phyloP scores from a whole-genome alignment of 1,140 invertebrate species.

The Xylocopa sonorina region DNA sequence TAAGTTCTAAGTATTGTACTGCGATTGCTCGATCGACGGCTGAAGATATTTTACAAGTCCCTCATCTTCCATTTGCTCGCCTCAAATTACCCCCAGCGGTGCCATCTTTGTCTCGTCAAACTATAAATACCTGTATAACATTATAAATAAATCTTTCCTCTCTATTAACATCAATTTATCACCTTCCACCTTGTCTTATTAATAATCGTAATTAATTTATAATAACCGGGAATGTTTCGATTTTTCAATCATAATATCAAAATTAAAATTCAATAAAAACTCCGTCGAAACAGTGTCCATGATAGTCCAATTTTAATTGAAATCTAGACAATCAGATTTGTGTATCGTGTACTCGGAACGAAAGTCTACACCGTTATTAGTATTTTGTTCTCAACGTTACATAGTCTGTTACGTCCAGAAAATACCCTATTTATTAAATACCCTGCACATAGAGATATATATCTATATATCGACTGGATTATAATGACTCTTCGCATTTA shows the following conservation, averaged over 20 bases:
- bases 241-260: neutral
- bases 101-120: too few species aligned
- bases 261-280: slow-evolving; percentile 1
- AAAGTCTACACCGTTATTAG: neutral
- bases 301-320: neutral
- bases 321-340: neutral
- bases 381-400: neutral
- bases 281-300: neutral
- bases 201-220: slow-evolving; percentile 7
- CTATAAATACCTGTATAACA: neutral
- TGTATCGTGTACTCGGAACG: neutral
- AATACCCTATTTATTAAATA: slow-evolving; percentile 47
- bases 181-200: neutral
- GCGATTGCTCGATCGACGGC: too few species aligned
- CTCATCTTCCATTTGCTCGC: too few species aligned
- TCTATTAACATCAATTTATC: neutral
- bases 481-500: neutral
- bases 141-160: slow-evolving; percentile 5
- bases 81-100: too few species aligned
- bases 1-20: too few species aligned
- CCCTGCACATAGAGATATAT: neutral
- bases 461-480: neutral
- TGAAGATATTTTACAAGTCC: too few species aligned
- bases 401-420: slow-evolving; percentile 1
- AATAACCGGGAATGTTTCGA: slow-evolving; percentile 15